Conservation (phyloP, 1,140 invertebrate species). For the Magallana angulata region DNA sequence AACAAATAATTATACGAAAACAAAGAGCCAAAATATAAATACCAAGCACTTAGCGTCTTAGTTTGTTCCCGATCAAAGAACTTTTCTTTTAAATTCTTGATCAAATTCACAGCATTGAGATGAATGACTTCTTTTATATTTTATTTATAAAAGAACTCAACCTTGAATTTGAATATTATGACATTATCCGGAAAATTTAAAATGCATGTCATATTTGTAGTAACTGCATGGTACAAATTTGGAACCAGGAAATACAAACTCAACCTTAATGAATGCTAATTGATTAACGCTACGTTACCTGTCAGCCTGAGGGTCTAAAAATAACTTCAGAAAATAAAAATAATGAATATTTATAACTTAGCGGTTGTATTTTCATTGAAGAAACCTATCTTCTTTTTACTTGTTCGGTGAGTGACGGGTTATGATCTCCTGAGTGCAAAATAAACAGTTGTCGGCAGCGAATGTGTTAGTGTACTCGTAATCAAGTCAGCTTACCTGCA, state of each 20-base stretch:
- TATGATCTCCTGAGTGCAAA: conserved; percentile 6
- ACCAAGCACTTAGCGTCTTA: too few relatives aligned
- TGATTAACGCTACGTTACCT: neutral
- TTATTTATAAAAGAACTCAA: too few relatives aligned
- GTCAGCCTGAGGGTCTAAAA: neutral
- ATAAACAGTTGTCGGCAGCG: neutral
- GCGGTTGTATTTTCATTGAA: conserved; percentile 27
- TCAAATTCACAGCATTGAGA: too few relatives aligned
- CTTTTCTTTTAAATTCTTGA: too few relatives aligned
- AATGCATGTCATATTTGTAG: too few relatives aligned
- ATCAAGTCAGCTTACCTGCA: conserved; percentile 14
- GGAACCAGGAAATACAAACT: conserved; percentile 8
- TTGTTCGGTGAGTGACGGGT: neutral
- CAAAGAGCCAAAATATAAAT: too few relatives aligned
- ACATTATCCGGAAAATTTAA: too few relatives aligned
- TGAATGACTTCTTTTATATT: too few relatives aligned
- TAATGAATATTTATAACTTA: conserved; percentile 9
- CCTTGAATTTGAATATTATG: too few relatives aligned
- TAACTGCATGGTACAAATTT: neutral
- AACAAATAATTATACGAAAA: too few relatives aligned
- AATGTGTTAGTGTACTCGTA: conserved; percentile 16
- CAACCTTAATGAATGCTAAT: neutral
- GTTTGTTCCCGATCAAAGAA: too few relatives aligned
- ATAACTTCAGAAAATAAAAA: conserved; percentile 25
- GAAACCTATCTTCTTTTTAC: conserved; percentile 5